Evolutionary conservation across 2,113 vertebrate genomes (phyloP), one percentile per base, ranked within the genome.

Genomic region (Hypanus sabinus): DNA sequence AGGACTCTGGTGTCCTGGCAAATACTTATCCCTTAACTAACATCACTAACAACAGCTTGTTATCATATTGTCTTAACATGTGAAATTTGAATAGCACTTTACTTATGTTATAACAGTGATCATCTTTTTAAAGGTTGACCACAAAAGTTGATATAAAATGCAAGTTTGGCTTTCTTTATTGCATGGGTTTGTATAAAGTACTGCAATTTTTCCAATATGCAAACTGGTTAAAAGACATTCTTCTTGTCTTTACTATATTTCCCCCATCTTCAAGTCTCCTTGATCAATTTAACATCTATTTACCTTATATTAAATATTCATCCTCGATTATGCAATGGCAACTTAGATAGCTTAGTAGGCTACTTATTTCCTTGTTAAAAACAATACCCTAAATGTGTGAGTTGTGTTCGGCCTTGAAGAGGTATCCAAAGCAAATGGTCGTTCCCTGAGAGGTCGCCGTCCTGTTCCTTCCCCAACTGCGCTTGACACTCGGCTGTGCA

Each of bases 391-490:
- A 95, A 97, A 97, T 0, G 97, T 96, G 0, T 98, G 97, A 68
- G 97, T 97, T 88, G 97, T 98, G 87, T 95, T 98, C 70, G 98
- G 98, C 73, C 97, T 97, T 94, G 97, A 96, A 94, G 96, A 95
- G 0, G 95, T 96, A 76, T 96, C 95, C 93, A 94, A 33, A 16
- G 94, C 20, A 57, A 96, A 30, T 76, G 95, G 96, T 94, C 94
- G 96, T 94, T 97, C 98, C 94, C 95, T 96, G 94, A 97, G 94
- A 1, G 96, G 96, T 0, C 30, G 96, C 0, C 96, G 94, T 16
- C 96, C 96, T 27, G 95, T 94, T 62, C 94, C 94, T 8, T 95
- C 95, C 62, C 96, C 95, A 16, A 96, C 27, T 0, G 96, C 96
- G 55, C 97, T 97, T 36, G 96, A 94, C 93, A 97, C 96, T 94